phyloP scores from a whole-genome alignment of 64 coral and sea anemone genomes.

The Montipora sp. region DNA sequence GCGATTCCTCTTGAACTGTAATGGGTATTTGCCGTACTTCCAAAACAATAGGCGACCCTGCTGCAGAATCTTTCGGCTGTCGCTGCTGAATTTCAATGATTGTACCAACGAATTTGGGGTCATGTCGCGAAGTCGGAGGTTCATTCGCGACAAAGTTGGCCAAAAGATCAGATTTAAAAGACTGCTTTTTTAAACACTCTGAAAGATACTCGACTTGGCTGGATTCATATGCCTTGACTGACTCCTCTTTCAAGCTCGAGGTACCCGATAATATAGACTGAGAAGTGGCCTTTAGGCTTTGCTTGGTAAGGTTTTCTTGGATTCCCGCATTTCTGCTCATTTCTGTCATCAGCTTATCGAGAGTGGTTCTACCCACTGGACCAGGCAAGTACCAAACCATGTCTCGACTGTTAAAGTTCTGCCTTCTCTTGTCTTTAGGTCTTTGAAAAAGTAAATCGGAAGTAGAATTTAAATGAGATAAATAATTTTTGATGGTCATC shows the following conservation, averaged over 20 bases:
- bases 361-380: not conserved
- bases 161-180: not conserved
- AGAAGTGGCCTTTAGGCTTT: slow-evolving; percentile 43
- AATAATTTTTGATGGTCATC: slow-evolving; percentile 39
- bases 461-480: slow-evolving; percentile 34
- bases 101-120: slow-evolving; percentile 15
- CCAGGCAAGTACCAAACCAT: slow-evolving; percentile 48
- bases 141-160: no score
- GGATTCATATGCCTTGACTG: not conserved
- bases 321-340: slow-evolving; percentile 56
- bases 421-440: slow-evolving; percentile 9
- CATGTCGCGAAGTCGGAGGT: not conserved
- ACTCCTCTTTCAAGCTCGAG: not conserved
- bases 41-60: not conserved
- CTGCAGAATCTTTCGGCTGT: not conserved
- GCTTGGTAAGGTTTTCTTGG: slow-evolving; percentile 44
- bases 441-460: slow-evolving; percentile 65
- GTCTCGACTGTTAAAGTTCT: not conserved
- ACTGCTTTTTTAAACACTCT: not conserved
- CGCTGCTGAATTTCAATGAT: slow-evolving; percentile 27
- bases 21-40: slow-evolving; percentile 23
- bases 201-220: not conserved
- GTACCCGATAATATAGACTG: not conserved
- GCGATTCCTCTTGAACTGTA: not conserved
- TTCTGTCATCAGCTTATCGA: not conserved